phyloP scores from a whole-genome alignment of 2,888 invertebrate genomes.

The Callyntrura guangdongensis region DNA sequence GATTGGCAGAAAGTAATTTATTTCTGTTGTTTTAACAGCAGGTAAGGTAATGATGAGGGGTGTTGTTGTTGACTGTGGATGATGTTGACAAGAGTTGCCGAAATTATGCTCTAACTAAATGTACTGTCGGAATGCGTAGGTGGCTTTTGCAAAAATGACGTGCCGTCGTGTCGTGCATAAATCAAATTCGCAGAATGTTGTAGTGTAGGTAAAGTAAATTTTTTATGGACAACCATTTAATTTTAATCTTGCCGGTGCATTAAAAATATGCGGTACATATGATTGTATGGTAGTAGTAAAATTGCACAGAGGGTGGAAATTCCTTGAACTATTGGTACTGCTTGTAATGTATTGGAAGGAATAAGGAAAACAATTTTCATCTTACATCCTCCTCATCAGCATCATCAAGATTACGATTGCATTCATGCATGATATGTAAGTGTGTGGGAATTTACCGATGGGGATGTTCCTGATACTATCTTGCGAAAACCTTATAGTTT shows the following conservation, averaged over 20 bases:
- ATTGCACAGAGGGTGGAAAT: slow-evolving; percentile 9
- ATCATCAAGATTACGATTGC: slow-evolving; percentile 18
- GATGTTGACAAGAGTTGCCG: background rate
- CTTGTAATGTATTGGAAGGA: background rate
- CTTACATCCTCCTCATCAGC: background rate
- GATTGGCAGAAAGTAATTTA: slow-evolving; percentile 5
- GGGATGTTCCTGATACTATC: background rate
- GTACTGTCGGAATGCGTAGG: background rate
- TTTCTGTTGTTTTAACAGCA: background rate
- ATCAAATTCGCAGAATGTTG: background rate
- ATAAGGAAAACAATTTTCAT: slow-evolving; percentile 12
- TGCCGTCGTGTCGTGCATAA: background rate
- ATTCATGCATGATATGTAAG: slow-evolving; percentile 27
- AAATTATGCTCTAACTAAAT: background rate
- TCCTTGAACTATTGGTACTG: background rate
- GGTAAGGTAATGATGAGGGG: background rate
- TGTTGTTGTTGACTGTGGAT: background rate
- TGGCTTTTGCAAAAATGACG: background rate
- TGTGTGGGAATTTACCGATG: slow-evolving; percentile 47
- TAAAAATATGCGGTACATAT: background rate
- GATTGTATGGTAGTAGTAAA: background rate
- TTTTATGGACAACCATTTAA: background rate
- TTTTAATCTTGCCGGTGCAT: background rate
- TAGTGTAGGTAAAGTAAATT: background rate
- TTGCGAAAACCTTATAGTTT: slow-evolving; percentile 4